Evolutionary conservation across 1,140 invertebrate species (phyloP).

Genomic region (Phymorhynchus buccinoides): DNA sequence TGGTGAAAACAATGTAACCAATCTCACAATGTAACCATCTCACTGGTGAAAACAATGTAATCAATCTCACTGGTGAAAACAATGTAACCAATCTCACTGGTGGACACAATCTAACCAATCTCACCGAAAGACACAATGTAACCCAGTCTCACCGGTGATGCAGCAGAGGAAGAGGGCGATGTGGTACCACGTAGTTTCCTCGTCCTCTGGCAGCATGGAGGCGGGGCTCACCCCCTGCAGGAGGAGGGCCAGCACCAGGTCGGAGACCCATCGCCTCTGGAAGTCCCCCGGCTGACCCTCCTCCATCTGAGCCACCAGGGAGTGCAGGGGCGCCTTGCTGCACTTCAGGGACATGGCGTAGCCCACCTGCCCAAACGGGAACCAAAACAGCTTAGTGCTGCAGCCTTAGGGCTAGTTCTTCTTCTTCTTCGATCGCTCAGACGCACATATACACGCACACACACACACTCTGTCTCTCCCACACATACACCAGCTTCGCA

Average conservation of each 20-base stretch:
- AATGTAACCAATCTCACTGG: too few relatives aligned
- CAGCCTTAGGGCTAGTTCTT: too few relatives aligned
- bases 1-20: too few relatives aligned
- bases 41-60: too few relatives aligned
- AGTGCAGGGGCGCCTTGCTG: background rate
- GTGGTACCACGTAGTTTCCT: conserved; percentile 28
- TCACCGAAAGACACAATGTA: background rate
- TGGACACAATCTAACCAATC: too few relatives aligned
- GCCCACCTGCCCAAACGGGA: background rate
- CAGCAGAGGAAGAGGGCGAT: conserved; percentile 13
- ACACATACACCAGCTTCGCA: too few relatives aligned
- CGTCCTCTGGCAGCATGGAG: background rate
- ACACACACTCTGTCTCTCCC: too few relatives aligned
- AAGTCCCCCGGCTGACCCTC: background rate
- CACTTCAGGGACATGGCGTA: conserved; percentile 26
- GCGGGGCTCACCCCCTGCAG: conserved; percentile 22
- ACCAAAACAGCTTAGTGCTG: too few relatives aligned
- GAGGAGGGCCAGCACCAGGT: conserved; percentile 29
- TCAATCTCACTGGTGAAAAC: too few relatives aligned
- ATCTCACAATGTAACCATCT: too few relatives aligned
- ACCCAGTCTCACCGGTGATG: background rate
- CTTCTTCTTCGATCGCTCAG: too few relatives aligned
- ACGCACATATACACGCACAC: too few relatives aligned
- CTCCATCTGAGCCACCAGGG: conserved; percentile 8
- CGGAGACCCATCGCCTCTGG: background rate